Evolutionary conservation across 2,888 invertebrate genomes (phyloP).

Genomic region (Polydrusus cervinus): DNA sequence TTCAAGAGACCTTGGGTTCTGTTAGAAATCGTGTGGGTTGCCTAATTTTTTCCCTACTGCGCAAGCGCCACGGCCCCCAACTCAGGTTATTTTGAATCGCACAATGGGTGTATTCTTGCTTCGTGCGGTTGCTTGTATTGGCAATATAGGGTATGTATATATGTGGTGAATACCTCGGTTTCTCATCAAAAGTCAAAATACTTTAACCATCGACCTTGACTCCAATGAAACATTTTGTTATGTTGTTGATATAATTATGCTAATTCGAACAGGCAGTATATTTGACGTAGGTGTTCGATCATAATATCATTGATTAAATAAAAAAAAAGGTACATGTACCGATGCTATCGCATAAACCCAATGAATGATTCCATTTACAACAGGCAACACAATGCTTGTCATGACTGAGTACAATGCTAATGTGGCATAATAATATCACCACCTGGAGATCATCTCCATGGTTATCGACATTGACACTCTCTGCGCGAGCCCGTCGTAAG

Average conservation of each 20-base stretch:
- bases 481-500: conserved; percentile 42
- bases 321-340: conserved; percentile 43
- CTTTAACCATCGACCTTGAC: too few relatives aligned
- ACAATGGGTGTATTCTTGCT: too few relatives aligned
- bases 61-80: too few relatives aligned
- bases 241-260: conserved; percentile 48
- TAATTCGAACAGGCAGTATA: conserved; percentile 48
- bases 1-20: too few relatives aligned
- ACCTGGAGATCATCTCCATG: conserved; percentile 64
- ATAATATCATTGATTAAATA: conserved; percentile 50
- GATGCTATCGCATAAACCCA: conserved; percentile 47
- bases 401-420: conserved; percentile 62
- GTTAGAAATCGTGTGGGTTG: too few relatives aligned
- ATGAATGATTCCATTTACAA: conserved; percentile 57
- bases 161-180: too few relatives aligned
- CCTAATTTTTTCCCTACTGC: too few relatives aligned
- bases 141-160: too few relatives aligned
- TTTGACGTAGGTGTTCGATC: conserved; percentile 43
- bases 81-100: too few relatives aligned
- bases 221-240: conserved; percentile 18
- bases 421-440: conserved; percentile 66
- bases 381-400: conserved; percentile 43
- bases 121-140: too few relatives aligned
- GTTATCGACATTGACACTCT: conserved; percentile 63
- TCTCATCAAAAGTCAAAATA: too few relatives aligned